A percentile compares a stretch with the other conserved stretches of the same genome.
Conservation (phyloP, 2,113 vertebrate genomes). For the Lophius piscatorius region DNA sequence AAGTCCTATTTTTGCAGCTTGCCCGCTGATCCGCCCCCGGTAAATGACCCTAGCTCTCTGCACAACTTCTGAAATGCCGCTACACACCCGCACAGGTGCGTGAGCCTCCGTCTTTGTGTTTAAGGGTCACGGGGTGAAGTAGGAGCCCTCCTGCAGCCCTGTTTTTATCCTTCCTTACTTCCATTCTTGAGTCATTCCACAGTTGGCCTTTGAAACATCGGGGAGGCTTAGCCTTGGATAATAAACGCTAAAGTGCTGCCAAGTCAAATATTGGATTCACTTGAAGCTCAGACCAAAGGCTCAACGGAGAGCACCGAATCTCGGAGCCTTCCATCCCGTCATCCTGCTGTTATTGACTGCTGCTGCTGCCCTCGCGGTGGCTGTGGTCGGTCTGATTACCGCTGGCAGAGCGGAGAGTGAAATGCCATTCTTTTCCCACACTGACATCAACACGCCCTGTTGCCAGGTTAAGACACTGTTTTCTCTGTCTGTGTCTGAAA, state of each 20-base stretch:
- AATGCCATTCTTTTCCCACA: constrained; percentile 28
- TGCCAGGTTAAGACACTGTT: constrained; percentile 25
- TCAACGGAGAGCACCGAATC: constrained; percentile 11
- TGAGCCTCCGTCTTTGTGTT: neutral
- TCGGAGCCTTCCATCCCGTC: constrained; percentile 29
- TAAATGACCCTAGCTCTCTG: neutral
- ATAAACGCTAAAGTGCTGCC: constrained; percentile 1
- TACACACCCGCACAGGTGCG: neutral
- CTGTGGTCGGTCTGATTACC: constrained; percentile 40
- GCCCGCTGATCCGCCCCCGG: neutral
- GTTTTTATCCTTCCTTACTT: neutral
- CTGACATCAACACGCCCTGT: constrained; percentile 15
- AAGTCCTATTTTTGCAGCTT: neutral
- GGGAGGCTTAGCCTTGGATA: constrained; percentile 12
- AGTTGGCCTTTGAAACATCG: constrained; percentile 9
- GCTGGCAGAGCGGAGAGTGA: constrained; percentile 22
- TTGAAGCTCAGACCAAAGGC: constrained; percentile 24
- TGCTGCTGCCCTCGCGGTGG: constrained; percentile 8
- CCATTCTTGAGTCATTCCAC: constrained; percentile 25
- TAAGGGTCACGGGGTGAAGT: constrained; percentile 7
- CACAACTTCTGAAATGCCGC: neutral
- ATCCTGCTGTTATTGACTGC: constrained; percentile 34
- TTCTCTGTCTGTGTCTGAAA: constrained; percentile 10
- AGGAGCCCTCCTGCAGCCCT: neutral
- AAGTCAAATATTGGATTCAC: constrained; percentile 40